Conservation (phyloP, 1,140 invertebrate species). For the Heliconius hermathena region DNA sequence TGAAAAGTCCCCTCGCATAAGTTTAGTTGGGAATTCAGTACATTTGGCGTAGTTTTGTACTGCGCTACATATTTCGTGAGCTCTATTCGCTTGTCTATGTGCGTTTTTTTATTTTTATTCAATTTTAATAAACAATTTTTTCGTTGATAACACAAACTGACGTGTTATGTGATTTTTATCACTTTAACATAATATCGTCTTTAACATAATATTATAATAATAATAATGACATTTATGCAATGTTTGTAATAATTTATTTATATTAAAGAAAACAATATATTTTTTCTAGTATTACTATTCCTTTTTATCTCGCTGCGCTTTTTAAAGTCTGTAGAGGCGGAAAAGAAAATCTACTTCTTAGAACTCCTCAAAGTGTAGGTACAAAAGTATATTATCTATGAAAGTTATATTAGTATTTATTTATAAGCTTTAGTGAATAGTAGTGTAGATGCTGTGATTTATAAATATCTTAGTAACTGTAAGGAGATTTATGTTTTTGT, state of each 20-base stretch:
- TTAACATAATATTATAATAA: too few relatives aligned
- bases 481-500: constrained; percentile 1
- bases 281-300: not conserved
- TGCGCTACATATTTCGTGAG: constrained; percentile 62
- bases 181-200: too few relatives aligned
- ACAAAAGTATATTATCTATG: not conserved
- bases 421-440: not conserved
- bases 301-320: not conserved
- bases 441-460: not conserved
- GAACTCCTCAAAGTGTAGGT: not conserved
- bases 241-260: too few relatives aligned
- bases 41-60: constrained; percentile 62
- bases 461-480: not conserved
- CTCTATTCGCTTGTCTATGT: too few relatives aligned
- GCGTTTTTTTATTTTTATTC: too few relatives aligned
- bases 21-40: constrained; percentile 71
- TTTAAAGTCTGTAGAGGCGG: not conserved
- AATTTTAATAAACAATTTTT: not conserved
- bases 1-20: constrained; percentile 62
- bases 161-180: too few relatives aligned
- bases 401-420: not conserved
- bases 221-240: too few relatives aligned
- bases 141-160: too few relatives aligned
- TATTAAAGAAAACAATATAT: not conserved
- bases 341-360: constrained; percentile 13